phyloP scores from a whole-genome alignment of 2,888 invertebrate genomes.

The Rhaphigaster nebulosa region DNA sequence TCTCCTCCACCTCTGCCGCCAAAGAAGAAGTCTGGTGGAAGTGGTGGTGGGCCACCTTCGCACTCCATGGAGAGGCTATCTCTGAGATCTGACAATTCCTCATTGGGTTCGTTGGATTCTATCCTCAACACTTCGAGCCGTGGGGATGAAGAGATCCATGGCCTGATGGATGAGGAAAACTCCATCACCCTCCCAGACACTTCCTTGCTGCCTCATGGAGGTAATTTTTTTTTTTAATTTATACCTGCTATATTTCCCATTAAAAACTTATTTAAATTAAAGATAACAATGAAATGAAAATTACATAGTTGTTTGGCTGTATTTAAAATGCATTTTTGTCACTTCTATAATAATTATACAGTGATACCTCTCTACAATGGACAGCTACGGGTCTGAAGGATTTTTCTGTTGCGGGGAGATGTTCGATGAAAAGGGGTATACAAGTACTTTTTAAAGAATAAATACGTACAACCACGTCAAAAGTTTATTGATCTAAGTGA shows the following conservation, averaged over 20 bases:
- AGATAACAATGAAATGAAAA: not conserved
- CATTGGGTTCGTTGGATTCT: slow-evolving; percentile 86
- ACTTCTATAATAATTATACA: too few relatives aligned
- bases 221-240: not conserved
- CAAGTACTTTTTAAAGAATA: too few relatives aligned
- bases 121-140: slow-evolving; percentile 89
- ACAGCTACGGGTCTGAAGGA: too few relatives aligned
- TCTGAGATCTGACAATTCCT: slow-evolving; percentile 80
- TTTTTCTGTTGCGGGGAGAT: too few relatives aligned
- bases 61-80: slow-evolving; percentile 66
- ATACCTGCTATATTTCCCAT: not conserved
- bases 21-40: slow-evolving; percentile 69
- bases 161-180: slow-evolving; percentile 69
- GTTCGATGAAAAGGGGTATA: too few relatives aligned
- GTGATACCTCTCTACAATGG: too few relatives aligned
- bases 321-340: too few relatives aligned
- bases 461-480: too few relatives aligned
- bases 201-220: slow-evolving; percentile 56
- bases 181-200: slow-evolving; percentile 61
- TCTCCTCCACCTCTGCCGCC: slow-evolving; percentile 76
- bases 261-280: not conserved
- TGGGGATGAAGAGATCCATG: slow-evolving; percentile 79
- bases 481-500: too few relatives aligned
- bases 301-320: too few relatives aligned
- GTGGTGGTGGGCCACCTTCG: slow-evolving; percentile 55